These are phyloP conservation scores for Heteropelma amictum DNA, from an alignment of 2,888 invertebrate genomes.

Conservation along the genomic window DNA sequence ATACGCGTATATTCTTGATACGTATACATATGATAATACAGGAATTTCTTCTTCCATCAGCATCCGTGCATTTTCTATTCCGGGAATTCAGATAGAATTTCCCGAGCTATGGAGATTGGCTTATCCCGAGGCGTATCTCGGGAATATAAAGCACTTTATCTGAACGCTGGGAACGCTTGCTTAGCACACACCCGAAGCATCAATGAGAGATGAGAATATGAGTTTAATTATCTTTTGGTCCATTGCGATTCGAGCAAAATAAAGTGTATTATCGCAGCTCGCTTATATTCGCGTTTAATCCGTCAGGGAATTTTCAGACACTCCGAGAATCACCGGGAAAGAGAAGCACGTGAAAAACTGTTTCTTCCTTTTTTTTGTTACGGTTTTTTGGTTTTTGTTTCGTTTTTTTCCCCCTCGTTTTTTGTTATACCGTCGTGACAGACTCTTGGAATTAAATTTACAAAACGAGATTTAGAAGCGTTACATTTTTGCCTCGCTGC, in stretches of 20 bases:
- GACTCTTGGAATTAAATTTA: too few relatives aligned
- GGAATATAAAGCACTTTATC: constrained; percentile 30
- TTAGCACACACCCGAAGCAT: background rate
- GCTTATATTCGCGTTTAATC: constrained; percentile 5
- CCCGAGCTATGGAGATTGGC: background rate
- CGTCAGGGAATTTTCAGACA: too few relatives aligned
- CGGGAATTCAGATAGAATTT: constrained; percentile 14
- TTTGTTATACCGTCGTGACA: too few relatives aligned
- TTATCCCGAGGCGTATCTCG: background rate
- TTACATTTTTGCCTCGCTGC: too few relatives aligned
- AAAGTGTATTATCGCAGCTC: background rate
- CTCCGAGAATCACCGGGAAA: too few relatives aligned
- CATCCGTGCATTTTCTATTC: background rate
- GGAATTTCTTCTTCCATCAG: background rate
- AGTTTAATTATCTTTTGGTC: background rate
- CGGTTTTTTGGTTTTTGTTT: too few relatives aligned
- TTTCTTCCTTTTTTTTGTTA: too few relatives aligned
- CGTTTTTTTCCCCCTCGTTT: too few relatives aligned
- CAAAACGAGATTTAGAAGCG: too few relatives aligned
- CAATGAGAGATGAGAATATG: background rate
- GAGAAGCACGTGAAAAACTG: too few relatives aligned
- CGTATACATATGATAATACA: background rate
- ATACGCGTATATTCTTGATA: background rate
- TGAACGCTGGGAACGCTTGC: background rate
- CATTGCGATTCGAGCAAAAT: background rate